phyloP scores from a whole-genome alignment of 2,888 invertebrate genomes.

The Thymelicus acteon region DNA sequence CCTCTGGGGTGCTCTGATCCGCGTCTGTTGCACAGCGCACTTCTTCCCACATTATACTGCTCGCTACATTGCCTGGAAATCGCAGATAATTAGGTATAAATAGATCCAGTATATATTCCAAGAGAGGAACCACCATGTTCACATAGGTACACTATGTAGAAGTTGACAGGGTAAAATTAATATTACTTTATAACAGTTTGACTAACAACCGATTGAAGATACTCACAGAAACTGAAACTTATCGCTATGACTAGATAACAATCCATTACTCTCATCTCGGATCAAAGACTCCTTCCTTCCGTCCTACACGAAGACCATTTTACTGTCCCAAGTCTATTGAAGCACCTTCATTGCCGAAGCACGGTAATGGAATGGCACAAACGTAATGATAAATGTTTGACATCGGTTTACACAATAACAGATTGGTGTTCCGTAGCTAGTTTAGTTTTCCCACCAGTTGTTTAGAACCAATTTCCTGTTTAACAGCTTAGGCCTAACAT shows the following conservation, averaged over 20 bases:
- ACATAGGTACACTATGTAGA: too few species aligned
- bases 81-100: too few species aligned
- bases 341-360: background rate
- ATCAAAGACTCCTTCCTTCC: too few species aligned
- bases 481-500: background rate
- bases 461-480: background rate
- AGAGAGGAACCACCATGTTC: too few species aligned
- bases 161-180: too few species aligned
- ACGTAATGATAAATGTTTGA: too few species aligned
- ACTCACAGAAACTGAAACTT: slow-evolving; percentile 6
- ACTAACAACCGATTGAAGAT: too few species aligned
- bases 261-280: background rate
- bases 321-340: background rate
- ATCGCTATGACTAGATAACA: background rate
- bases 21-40: slow-evolving; percentile 55
- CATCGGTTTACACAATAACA: slow-evolving; percentile 1
- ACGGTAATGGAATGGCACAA: background rate
- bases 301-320: background rate
- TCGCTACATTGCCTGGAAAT: background rate
- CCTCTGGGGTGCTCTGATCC: slow-evolving; percentile 52
- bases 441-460: background rate
- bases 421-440: background rate
- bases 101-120: too few species aligned
- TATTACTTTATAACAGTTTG: too few species aligned
- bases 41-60: slow-evolving; percentile 47